Percentiles rank a stretch among this genome's conserved stretches.
These are phyloP conservation scores for Drosophila prostipennis DNA, from an alignment of 2,888 invertebrate genomes.

Conservation along the genomic window DNA sequence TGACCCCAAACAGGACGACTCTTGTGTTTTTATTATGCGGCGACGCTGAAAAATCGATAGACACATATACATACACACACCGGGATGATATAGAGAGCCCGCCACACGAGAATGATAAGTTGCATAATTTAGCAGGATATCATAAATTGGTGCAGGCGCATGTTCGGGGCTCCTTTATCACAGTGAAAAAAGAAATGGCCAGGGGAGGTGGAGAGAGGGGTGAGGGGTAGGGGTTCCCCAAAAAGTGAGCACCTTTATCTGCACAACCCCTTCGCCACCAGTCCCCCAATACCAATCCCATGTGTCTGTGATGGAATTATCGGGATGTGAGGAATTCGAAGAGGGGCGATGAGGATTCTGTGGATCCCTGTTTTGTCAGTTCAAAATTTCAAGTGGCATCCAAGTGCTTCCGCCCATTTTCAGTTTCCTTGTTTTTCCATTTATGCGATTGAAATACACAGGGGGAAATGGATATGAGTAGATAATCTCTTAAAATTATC, in stretches of 20 bases:
- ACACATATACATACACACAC: constrained; percentile 37
- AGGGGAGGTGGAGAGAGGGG: background rate
- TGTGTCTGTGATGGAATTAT: constrained; percentile 4
- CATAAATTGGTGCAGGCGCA: constrained; percentile 63
- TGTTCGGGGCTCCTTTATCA: constrained; percentile 43
- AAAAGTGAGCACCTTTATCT: constrained; percentile 11
- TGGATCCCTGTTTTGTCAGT: constrained; percentile 18
- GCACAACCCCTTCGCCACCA: background rate
- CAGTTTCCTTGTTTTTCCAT: constrained; percentile 6
- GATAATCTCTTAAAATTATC: no score
- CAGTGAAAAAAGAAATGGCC: background rate
- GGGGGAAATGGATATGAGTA: constrained; percentile 3
- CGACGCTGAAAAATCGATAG: constrained; percentile 60
- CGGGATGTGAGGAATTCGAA: constrained; percentile 9
- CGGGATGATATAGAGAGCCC: constrained; percentile 14
- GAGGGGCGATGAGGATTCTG: constrained; percentile 4
- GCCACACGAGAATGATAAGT: constrained; percentile 64
- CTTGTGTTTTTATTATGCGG: constrained; percentile 30
- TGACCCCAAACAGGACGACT: constrained; percentile 15
- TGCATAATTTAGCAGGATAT: constrained; percentile 76
- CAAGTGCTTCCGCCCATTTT: constrained; percentile 17
- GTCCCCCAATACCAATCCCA: background rate
- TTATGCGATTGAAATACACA: constrained; percentile 6
- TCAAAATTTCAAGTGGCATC: constrained; percentile 21
- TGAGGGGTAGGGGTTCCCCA: constrained; percentile 11